Evolutionary conservation across 2,797 vertebrate genomes (phyloP), one percentile per base, ranked within the genome.

Genomic region (Pogoniulus pusillus): DNA sequence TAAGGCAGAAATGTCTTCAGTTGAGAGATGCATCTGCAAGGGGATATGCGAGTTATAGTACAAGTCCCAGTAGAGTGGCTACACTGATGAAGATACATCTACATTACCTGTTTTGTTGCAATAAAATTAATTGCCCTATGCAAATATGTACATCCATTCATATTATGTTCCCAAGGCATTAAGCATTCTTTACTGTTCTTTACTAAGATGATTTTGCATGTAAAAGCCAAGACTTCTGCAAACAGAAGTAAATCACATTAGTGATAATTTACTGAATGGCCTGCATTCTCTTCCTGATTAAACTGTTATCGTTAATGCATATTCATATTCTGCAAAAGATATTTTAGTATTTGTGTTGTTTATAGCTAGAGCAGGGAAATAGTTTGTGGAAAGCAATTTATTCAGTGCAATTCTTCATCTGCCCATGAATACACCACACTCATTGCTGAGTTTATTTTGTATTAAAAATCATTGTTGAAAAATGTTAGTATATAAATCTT

Each of bases 371-470:
- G 35, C 34, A 54, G 51, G n/a, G 37, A 74, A 88, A 80, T 9
- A 70, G 14, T 75, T 86, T 79, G 85, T 35, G 16, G 51, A 84
- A 90, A 90, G 51, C 16, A 93, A 80, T 94, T 90, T 87, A 30
- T 57, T 65, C 58, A 30, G 4, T 77, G 74, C 60, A 79, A 70
- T 91, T 91, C 35, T 91, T 82, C 57, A 62, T 62, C 34, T 72
- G 75, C 30, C 64, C 6, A 26, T 39, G 64, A 90, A 90, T 45
- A 47, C 62, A 24, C 58, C 30, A 54, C 23, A 58, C 12, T 83
- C 3, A 2, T 85, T 5, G 43, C 2, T 62, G 39, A 82, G 83
- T 79, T 82, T 93, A 87, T 83, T 92, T 80, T 26, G 27, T 54
- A 32, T 17, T 92, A 63, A 69, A 89, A 94, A 83, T 63, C 55